Evolutionary conservation across 1,140 invertebrate species (phyloP).

Genomic region (Papilio glaucus): DNA sequence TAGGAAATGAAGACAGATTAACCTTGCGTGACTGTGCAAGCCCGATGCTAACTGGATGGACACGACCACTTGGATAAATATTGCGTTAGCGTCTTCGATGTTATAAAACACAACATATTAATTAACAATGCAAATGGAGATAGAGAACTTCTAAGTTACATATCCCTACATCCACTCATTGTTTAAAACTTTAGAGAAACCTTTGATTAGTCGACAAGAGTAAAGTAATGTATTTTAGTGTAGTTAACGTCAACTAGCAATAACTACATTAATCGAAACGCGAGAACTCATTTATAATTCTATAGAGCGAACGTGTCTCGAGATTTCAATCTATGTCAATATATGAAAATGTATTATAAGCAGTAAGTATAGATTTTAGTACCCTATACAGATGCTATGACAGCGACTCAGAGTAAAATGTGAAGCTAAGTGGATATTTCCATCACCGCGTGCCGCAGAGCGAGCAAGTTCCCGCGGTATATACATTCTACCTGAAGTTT

Average conservation of each 20-base stretch:
- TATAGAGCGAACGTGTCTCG: slow-evolving; percentile 7
- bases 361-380: slow-evolving; percentile 22
- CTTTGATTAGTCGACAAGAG: not conserved
- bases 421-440: slow-evolving; percentile 34
- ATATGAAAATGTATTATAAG: slow-evolving; percentile 9
- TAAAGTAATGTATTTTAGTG: no score
- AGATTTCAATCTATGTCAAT: slow-evolving; percentile 7
- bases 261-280: not conserved
- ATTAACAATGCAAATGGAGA: not conserved
- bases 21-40: slow-evolving; percentile 74
- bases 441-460: slow-evolving; percentile 24
- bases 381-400: slow-evolving; percentile 22
- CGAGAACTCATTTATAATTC: slow-evolving; percentile 15
- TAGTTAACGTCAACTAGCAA: not conserved
- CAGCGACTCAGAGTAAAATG: slow-evolving; percentile 31
- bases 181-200: no score
- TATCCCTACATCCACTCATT: not conserved
- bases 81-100: slow-evolving; percentile 35
- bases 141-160: not conserved
- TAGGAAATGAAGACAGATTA: slow-evolving; percentile 83
- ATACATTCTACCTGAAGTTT: slow-evolving; percentile 36
- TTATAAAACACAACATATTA: slow-evolving; percentile 23
- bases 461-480: slow-evolving; percentile 10
- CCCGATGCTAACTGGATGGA: slow-evolving; percentile 52
- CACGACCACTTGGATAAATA: slow-evolving; percentile 52